Conservation (phyloP, 2,888 invertebrate genomes). For the Phragmatobia fuliginosa region DNA sequence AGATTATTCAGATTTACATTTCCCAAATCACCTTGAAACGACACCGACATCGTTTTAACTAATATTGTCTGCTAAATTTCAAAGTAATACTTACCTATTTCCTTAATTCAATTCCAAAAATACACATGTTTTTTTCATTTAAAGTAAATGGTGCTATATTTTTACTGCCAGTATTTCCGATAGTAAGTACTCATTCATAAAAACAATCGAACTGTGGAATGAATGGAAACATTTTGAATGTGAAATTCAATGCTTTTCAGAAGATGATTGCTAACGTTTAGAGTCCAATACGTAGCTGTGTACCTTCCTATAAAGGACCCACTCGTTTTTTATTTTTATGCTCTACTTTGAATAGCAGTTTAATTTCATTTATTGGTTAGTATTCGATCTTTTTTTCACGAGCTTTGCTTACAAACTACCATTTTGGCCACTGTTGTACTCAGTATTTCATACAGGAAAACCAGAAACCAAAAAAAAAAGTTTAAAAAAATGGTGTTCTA, state of each 20-base stretch:
- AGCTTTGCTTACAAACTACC: background rate
- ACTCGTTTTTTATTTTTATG: slow-evolving; percentile 3
- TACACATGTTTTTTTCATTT: background rate
- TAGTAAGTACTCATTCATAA: slow-evolving; percentile 45
- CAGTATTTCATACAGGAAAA: background rate
- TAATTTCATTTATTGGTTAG: background rate
- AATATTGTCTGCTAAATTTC: slow-evolving; percentile 24
- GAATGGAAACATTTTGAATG: slow-evolving; percentile 44
- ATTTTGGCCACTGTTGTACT: background rate
- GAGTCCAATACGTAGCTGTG: slow-evolving; percentile 37
- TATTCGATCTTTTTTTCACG: background rate
- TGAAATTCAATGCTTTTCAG: slow-evolving; percentile 53
- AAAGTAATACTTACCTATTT: background rate
- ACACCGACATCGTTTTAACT: slow-evolving; percentile 36
- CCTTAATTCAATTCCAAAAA: background rate
- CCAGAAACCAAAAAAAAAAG: no score
- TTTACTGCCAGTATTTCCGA: slow-evolving; percentile 30
- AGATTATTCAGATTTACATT: slow-evolving; percentile 70
- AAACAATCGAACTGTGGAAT: slow-evolving; percentile 42
- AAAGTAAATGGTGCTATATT: slow-evolving; percentile 23
- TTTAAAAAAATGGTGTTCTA: no score
- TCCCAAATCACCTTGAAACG: slow-evolving; percentile 39
- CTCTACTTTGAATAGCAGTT: background rate
- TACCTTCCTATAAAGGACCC: slow-evolving; percentile 39
- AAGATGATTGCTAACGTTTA: slow-evolving; percentile 56